These are phyloP conservation scores for Tricholaema leucomelas DNA, from an alignment of 2,113 vertebrate species.

Conservation along the genomic window DNA sequence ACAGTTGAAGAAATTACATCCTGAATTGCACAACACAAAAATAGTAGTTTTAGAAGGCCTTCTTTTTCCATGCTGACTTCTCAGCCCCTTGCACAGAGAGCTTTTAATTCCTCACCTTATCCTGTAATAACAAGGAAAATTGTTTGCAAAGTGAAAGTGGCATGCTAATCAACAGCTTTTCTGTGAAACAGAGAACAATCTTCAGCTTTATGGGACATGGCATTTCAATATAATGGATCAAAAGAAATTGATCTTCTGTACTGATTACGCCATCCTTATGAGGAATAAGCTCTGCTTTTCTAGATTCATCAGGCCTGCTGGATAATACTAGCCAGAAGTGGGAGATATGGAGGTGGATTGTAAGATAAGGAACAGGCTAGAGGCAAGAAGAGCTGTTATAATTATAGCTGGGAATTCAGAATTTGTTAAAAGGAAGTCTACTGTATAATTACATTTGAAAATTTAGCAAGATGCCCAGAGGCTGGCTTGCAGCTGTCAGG, in stretches of 20 bases:
- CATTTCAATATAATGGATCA: not conserved
- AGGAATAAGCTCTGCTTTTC: constrained; percentile 19
- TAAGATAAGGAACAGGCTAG: constrained; percentile 76
- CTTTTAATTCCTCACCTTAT: not conserved
- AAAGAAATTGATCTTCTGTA: not conserved
- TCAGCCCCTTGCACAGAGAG: not conserved
- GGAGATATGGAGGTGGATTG: constrained; percentile 67
- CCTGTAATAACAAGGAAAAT: not conserved
- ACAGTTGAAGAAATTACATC: not conserved
- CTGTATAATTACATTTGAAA: constrained; percentile 84
- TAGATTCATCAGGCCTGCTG: constrained; percentile 44
- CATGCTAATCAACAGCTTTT: constrained; percentile 14
- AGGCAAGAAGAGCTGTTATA: constrained; percentile 78
- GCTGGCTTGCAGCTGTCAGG: constrained; percentile 81
- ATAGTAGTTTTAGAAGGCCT: not conserved
- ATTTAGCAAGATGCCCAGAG: constrained; percentile 83
- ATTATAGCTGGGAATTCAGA: constrained; percentile 78
- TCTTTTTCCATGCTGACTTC: not conserved
- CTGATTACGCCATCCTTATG: not conserved
- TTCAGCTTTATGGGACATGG: not conserved
- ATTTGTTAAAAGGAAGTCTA: constrained; percentile 84
- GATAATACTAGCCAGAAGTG: constrained; percentile 70
- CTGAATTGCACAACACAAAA: not conserved
- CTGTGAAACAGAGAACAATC: not conserved
- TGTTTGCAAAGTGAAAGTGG: not conserved